These are phyloP conservation scores for Nannoperca australis DNA, from an alignment of 2,797 vertebrate genomes.

Conservation along the genomic window DNA sequence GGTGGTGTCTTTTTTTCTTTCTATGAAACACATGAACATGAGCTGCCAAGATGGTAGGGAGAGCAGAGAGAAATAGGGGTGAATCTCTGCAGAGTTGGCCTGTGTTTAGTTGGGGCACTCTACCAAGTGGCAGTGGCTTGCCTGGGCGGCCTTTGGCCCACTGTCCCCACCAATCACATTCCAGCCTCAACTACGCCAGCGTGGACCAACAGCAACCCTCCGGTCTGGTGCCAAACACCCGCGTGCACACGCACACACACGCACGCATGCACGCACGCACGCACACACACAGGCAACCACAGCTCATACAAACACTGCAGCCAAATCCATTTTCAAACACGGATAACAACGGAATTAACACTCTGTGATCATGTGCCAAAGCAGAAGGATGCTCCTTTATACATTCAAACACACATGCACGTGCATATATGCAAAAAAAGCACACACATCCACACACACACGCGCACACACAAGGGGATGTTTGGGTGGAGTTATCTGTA, in stretches of 20 bases:
- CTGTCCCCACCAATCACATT: constrained; percentile 79
- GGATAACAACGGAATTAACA: constrained; percentile 86
- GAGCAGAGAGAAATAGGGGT: constrained; percentile 56
- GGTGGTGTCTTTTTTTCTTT: constrained; percentile 37
- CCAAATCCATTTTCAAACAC: constrained; percentile 81
- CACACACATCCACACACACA: constrained; percentile 8
- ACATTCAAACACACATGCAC: constrained; percentile 61
- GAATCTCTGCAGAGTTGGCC: constrained; percentile 74
- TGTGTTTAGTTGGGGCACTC: constrained; percentile 71
- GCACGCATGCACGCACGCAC: constrained; percentile 38
- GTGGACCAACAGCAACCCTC: constrained; percentile 73
- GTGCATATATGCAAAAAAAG: constrained; percentile 27
- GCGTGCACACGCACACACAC: background rate
- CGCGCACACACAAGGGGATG: constrained; percentile 10
- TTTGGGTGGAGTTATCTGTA: constrained; percentile 58
- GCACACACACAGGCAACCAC: constrained; percentile 39
- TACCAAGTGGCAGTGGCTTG: constrained; percentile 78
- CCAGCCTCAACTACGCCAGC: constrained; percentile 67
- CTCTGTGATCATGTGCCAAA: constrained; percentile 78
- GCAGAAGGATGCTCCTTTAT: constrained; percentile 82
- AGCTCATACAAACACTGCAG: constrained; percentile 63
- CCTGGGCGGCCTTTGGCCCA: constrained; percentile 78
- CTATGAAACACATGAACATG: constrained; percentile 32
- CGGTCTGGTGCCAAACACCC: constrained; percentile 71
- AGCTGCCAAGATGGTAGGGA: constrained; percentile 53